A percentile compares a stretch with the other conserved stretches of the same genome.
Evolutionary conservation across 2,113 vertebrate genomes (phyloP).

Genomic region (Forbesichthys papilliferus): DNA sequence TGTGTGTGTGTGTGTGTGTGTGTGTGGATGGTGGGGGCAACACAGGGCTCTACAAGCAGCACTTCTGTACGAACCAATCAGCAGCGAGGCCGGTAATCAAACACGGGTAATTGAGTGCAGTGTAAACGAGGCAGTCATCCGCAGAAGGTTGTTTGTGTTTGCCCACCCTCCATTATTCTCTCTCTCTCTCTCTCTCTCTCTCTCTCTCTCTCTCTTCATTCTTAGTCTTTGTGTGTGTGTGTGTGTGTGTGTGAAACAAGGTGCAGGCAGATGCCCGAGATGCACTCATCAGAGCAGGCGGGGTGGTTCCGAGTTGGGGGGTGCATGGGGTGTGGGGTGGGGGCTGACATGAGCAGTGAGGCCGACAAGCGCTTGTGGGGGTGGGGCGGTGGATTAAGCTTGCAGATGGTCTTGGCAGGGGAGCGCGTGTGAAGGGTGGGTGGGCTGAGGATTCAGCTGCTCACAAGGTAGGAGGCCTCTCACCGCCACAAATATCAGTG

Average conservation of each 20-base stretch:
- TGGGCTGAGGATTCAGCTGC: conserved; percentile 17
- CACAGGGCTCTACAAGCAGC: conserved; percentile 12
- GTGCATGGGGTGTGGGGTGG: conserved; percentile 42
- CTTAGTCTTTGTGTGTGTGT: not conserved
- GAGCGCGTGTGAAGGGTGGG: not conserved
- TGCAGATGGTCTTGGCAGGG: not conserved
- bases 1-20: not conserved
- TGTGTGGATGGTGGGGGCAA: conserved; percentile 3
- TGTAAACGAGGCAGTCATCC: conserved; percentile 56
- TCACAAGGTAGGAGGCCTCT: conserved; percentile 47
- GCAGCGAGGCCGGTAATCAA: conserved; percentile 55
- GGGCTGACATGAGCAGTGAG: conserved; percentile 25
- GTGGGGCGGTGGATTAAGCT: not conserved
- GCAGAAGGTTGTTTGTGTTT: conserved; percentile 55
- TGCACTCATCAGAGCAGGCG: conserved; percentile 52
- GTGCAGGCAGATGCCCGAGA: conserved; percentile 42
- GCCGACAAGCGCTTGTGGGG: not conserved
- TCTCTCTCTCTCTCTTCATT: conserved; percentile 13
- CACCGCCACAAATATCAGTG: conserved; percentile 39
- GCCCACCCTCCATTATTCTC: conserved; percentile 41
- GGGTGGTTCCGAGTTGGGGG: conserved; percentile 54
- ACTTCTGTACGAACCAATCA: conserved; percentile 23
- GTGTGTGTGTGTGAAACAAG: conserved; percentile 34
- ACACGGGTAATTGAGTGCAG: conserved; percentile 64
- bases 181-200: conserved; percentile 24